phyloP scores from a whole-genome alignment of 2,888 invertebrate species.

The Thyatira batis region DNA sequence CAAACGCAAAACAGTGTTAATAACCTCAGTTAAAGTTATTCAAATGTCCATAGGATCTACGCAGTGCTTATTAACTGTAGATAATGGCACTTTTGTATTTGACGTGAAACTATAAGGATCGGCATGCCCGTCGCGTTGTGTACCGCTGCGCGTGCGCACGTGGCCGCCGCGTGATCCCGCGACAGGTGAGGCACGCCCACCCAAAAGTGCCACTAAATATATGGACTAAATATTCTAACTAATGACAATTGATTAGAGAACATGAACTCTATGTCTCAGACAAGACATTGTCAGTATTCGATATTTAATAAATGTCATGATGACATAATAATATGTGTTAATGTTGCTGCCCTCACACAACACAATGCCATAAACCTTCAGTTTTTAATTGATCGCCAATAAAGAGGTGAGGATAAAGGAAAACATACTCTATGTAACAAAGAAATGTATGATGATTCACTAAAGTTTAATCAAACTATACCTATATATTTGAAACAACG shows the following conservation, averaged over 20 bases:
- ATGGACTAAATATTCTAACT: constrained; percentile 22
- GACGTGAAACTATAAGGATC: constrained; percentile 28
- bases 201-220: constrained; percentile 11
- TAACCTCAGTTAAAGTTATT: not conserved
- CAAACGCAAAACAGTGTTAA: constrained; percentile 25
- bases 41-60: constrained; percentile 4
- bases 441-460: not conserved
- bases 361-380: not conserved
- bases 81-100: constrained; percentile 34
- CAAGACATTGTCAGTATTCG: too few relatives aligned
- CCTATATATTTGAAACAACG: not conserved
- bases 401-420: not conserved
- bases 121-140: constrained; percentile 37
- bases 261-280: not conserved
- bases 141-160: constrained; percentile 51
- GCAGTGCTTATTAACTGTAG: constrained; percentile 12
- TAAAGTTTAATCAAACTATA: not conserved
- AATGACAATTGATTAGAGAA: constrained; percentile 15
- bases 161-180: constrained; percentile 55
- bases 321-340: too few relatives aligned
- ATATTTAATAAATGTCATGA: too few relatives aligned
- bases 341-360: too few relatives aligned
- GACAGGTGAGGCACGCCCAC: constrained; percentile 52
- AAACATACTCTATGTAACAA: not conserved
- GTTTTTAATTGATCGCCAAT: not conserved